phyloP scores from a whole-genome alignment of 2,888 invertebrate species.

The Lasioglossum morio region DNA sequence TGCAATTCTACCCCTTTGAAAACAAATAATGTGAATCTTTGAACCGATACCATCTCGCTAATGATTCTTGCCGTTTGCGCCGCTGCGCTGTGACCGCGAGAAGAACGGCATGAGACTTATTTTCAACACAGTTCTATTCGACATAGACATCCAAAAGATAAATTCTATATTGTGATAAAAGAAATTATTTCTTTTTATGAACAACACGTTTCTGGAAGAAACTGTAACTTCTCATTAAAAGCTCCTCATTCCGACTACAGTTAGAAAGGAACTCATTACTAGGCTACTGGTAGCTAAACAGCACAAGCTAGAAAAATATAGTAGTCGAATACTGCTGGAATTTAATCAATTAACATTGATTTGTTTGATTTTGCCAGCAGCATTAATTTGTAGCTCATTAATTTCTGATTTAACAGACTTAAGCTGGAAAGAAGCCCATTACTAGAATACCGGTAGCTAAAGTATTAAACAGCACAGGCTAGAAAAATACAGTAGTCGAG shows the following conservation, averaged over 20 bases:
- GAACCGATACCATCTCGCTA: not conserved
- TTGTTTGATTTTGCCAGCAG: not conserved
- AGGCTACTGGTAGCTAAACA: not conserved
- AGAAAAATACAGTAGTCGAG: no score
- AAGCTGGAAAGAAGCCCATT: not conserved
- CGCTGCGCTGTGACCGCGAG: not conserved
- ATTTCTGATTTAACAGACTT: not conserved
- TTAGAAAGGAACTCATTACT: not conserved
- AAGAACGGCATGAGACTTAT: not conserved
- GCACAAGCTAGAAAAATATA: not conserved
- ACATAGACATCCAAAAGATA: not conserved
- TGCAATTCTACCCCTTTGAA: not conserved
- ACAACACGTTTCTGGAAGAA: no score
- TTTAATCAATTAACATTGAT: not conserved
- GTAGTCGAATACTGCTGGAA: not conserved
- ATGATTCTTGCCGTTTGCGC: not conserved
- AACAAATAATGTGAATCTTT: conserved; percentile 11
- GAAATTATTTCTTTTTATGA: not conserved
- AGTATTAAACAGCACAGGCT: no score
- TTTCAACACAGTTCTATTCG: not conserved
- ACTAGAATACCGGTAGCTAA: no score
- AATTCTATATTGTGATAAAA: not conserved
- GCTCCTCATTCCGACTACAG: not conserved
- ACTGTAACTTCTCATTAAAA: no score
- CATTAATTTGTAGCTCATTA: not conserved